Conservation (phyloP, 2,113 vertebrate genomes). For the Ptilonorhynchus violaceus region DNA sequence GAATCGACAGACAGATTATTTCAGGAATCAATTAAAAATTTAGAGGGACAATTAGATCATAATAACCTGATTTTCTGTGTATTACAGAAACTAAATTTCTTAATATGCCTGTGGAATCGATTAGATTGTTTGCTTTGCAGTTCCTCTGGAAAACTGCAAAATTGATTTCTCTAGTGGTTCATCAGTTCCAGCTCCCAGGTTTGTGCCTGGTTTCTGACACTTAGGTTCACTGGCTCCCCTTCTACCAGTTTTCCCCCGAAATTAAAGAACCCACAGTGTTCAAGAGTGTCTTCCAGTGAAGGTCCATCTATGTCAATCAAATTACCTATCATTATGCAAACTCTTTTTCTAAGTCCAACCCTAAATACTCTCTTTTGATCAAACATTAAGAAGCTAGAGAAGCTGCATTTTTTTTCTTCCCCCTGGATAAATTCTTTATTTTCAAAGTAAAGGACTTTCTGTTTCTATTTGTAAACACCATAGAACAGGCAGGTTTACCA, state of each 20-base stretch:
- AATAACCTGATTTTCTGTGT: neutral
- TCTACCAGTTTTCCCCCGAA: rapidly evolving
- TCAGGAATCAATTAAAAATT: neutral
- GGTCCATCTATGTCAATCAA: neutral
- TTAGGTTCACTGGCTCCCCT: neutral
- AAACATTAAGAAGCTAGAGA: neutral
- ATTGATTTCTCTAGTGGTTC: neutral
- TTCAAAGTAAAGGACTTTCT: neutral
- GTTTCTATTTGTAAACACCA: neutral
- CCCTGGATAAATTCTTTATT: neutral
- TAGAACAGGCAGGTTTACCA: neutral
- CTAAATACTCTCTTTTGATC: neutral
- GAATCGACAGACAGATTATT: neutral
- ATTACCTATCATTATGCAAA: neutral
- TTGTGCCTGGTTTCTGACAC: neutral
- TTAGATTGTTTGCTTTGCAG: neutral
- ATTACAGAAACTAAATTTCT: neutral
- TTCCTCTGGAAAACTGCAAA: neutral
- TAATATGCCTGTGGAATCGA: neutral
- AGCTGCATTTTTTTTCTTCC: neutral
- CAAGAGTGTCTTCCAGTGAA: neutral
- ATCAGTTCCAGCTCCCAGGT: neutral
- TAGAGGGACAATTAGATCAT: neutral
- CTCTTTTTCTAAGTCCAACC: neutral
- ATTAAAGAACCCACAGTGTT: neutral